Evolutionary conservation across 2,888 invertebrate species (phyloP).

Genomic region (Drosophila lacicola): DNA sequence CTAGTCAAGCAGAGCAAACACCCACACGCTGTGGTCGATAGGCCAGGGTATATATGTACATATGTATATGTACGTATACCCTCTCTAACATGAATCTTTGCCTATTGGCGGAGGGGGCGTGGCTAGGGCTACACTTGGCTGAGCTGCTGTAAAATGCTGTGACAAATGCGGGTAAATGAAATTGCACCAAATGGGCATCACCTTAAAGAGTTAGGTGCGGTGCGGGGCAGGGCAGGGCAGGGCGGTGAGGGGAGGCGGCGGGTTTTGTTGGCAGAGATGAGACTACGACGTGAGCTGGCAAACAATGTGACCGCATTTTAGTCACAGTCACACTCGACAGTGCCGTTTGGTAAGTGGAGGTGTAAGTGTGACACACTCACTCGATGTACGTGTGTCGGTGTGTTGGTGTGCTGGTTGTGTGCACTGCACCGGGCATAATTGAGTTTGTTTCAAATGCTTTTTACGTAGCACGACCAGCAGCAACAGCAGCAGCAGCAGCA

Average conservation of each 20-base stretch:
- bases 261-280: constrained; percentile 21
- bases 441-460: constrained; percentile 79
- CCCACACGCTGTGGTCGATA: constrained; percentile 14
- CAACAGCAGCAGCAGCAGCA: constrained; percentile 27
- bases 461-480: constrained; percentile 72
- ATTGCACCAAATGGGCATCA: constrained; percentile 57
- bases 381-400: constrained; percentile 10
- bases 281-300: constrained; percentile 59
- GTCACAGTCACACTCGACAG: constrained; percentile 73
- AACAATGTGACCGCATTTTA: constrained; percentile 82
- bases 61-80: not conserved
- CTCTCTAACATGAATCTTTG: not conserved
- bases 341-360: constrained; percentile 33
- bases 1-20: constrained; percentile 40
- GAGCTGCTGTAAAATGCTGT: constrained; percentile 64
- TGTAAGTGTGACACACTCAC: constrained; percentile 22
- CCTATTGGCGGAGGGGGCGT: constrained; percentile 16
- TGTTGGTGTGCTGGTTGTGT: constrained; percentile 49
- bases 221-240: not conserved
- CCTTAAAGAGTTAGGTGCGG: constrained; percentile 23
- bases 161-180: constrained; percentile 75
- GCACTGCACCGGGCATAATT: constrained; percentile 78
- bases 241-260: constrained; percentile 7
- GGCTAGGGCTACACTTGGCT: constrained; percentile 26
- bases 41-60: not conserved